Evolutionary conservation across 2,797 vertebrate species (phyloP).

Genomic region (Rhabdophis nuchalis): DNA sequence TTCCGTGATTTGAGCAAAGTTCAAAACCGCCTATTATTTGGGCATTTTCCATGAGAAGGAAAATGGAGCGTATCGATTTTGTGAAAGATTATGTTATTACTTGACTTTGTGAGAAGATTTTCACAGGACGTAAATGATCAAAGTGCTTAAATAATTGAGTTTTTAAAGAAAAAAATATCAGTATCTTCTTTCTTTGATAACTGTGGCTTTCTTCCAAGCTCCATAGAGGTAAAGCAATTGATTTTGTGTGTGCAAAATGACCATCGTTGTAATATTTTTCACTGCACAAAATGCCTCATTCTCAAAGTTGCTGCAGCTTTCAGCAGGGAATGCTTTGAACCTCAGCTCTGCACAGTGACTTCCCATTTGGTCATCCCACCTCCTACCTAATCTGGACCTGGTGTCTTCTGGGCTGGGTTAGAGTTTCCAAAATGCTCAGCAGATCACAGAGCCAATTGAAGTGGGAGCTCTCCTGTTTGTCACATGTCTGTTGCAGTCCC

Average conservation of each 20-base stretch:
- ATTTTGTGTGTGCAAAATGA: not conserved
- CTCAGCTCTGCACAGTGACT: not conserved
- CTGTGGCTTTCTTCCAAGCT: not conserved
- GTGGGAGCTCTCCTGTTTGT: constrained; percentile 2
- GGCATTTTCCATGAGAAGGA: not conserved
- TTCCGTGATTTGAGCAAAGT: not conserved
- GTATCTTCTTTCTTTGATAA: not conserved
- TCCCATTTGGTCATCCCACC: not conserved
- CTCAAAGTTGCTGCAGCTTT: not conserved
- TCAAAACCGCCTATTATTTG: not conserved
- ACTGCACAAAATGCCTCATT: not conserved
- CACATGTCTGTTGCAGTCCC: constrained; percentile 62
- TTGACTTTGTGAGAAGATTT: not conserved
- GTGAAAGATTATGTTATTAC: not conserved
- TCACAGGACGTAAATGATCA: not conserved
- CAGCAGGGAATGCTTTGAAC: not conserved
- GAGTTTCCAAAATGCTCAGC: not conserved
- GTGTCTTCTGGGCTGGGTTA: not conserved
- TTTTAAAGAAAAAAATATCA: not conserved
- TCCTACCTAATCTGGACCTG: not conserved
- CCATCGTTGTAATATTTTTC: not conserved
- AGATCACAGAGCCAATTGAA: rapidly evolving
- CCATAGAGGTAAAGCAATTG: not conserved
- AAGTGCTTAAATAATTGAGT: not conserved
- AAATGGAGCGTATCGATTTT: not conserved